Base-by-base conservation (phyloP, 2,113 vertebrate species). In the Pyrgilauda ruficollis region DNA sequence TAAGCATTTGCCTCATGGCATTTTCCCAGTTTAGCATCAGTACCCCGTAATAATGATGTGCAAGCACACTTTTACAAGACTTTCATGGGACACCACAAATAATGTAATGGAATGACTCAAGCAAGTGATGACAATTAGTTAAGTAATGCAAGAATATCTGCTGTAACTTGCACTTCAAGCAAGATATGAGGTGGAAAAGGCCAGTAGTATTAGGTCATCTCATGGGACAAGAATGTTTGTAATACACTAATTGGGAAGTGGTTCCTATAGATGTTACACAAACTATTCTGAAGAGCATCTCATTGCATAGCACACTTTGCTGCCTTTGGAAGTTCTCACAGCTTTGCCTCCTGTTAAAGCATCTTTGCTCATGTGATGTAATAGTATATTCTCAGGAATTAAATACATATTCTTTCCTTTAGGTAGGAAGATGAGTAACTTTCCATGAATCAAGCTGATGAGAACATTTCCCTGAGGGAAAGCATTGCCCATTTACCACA, bases 41-140 rank as follows among this genome's bases (percentile, higher is more conserved):
- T 79, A 73, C 9, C 30, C 28, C 44, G 7, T 79, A 91, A 87
- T 79, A 93, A 91, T 33, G 35, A 73, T 69, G 28, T 75, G 50
- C 84, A 92, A 96, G 86, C 52, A 66, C 46, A 86, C 10, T 95
- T 96, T 94, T 89, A 93, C 66, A 89, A 76, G 82, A 20, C 43
- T 88, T 96, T 76, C 69, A 82, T 0, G 41, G 72, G 41, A 87
- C 77, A 89, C 89, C 49, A 79, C 77, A 19, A 91, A 77, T 50
- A 91, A 68, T 47, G 68, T 85, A 50, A 93, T 76, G 81, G 88
- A 91, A 91, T 90, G 78, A 88, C 87, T 91, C 89, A 95, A 91
- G 47, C 30, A 75, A 73, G 43, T 84, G 87, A 92, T 89, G 89
- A 80, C 81, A 94, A 62, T 94, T 94, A 61, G 27, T 53, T 91